Evolutionary conservation across 92 coral and sea anemone species (phyloP).

Genomic region (Heteractis magnifica): DNA sequence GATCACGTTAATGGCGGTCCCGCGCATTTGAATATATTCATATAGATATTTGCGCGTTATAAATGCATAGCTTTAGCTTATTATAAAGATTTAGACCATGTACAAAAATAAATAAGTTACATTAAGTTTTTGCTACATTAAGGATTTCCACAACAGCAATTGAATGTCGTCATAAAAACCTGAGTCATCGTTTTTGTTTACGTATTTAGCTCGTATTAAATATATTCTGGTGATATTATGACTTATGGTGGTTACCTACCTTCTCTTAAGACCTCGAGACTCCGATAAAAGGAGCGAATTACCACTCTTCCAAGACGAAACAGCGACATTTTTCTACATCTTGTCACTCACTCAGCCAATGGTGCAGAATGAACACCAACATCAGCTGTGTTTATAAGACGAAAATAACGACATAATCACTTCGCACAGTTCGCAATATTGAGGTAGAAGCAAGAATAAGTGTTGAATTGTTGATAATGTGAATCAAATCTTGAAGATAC

Average conservation of each 20-base stretch:
- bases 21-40: too few species aligned
- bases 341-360: not conserved
- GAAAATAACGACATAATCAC: not conserved
- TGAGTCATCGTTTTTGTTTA: not conserved
- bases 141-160: too few species aligned
- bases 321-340: conserved; percentile 33
- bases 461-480: too few species aligned
- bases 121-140: too few species aligned
- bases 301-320: conserved; percentile 42
- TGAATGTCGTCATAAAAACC: not conserved
- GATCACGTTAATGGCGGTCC: too few species aligned
- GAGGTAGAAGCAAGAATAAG: too few species aligned
- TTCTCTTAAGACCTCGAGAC: conserved; percentile 26
- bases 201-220: not conserved
- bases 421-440: too few species aligned
- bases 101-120: too few species aligned
- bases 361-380: not conserved
- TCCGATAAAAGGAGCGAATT: conserved; percentile 36
- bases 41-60: too few species aligned
- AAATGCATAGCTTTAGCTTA: too few species aligned
- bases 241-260: conserved; percentile 15
- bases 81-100: too few species aligned
- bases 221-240: not conserved
- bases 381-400: conserved; percentile 12
- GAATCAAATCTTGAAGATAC: too few species aligned